These are phyloP conservation scores for Xenopus petersii DNA, from an alignment of 2,797 vertebrate species.

Conservation along the genomic window DNA sequence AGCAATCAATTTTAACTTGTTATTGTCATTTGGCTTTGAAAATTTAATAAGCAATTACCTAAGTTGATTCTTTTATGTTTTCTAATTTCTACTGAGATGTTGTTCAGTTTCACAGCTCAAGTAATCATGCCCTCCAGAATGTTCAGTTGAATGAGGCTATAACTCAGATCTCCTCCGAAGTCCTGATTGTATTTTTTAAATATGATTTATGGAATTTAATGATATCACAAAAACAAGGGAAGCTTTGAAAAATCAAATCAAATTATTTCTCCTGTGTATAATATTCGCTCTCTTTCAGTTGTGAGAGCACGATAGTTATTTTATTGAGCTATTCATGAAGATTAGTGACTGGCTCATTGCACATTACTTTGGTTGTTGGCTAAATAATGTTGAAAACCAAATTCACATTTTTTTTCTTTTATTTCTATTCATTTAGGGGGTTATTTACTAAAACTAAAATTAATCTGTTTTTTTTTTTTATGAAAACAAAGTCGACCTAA, in stretches of 20 bases:
- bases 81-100: slow-evolving; percentile 65
- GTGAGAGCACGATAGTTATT: background rate
- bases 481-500: no score
- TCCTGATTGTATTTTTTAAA: slow-evolving; percentile 53
- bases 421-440: no score
- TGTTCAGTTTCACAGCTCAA: slow-evolving; percentile 61
- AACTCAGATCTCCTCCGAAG: slow-evolving; percentile 52
- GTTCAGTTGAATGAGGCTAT: slow-evolving; percentile 59
- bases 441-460: no score
- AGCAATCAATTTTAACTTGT: slow-evolving; percentile 70
- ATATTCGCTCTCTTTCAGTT: background rate
- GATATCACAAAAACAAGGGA: slow-evolving; percentile 46
- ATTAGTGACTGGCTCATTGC: background rate
- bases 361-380: background rate
- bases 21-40: slow-evolving; percentile 65
- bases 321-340: background rate
- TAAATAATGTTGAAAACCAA: no score
- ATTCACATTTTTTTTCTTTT: no score
- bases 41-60: slow-evolving; percentile 72
- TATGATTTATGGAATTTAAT: slow-evolving; percentile 58
- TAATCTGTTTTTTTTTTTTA: no score
- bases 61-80: slow-evolving; percentile 62
- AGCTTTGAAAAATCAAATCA: slow-evolving; percentile 53
- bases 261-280: slow-evolving; percentile 8
- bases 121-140: slow-evolving; percentile 60